A percentile compares a stretch with the other conserved stretches of the same genome.
Evolutionary conservation across 2,113 vertebrate species (phyloP).

Genomic region (Gallinago paraguaiae): DNA sequence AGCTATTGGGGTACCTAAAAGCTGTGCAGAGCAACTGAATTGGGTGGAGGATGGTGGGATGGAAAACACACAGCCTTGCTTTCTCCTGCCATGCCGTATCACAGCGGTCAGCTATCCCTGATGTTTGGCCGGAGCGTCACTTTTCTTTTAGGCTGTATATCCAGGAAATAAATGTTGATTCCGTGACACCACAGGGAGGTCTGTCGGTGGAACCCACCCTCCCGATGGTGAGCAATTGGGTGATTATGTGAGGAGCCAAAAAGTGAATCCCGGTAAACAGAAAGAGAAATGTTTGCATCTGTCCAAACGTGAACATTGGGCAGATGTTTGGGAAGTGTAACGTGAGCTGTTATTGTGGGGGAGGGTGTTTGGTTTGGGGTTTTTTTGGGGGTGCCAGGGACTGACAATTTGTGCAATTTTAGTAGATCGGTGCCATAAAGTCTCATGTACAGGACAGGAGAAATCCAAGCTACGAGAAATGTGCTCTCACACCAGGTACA

Average conservation of each 20-base stretch:
- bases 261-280: not conserved
- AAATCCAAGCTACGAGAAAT: not conserved
- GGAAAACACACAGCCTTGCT: not conserved
- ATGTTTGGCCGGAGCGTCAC: not conserved
- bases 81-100: not conserved
- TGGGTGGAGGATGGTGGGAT: not conserved
- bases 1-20: not conserved
- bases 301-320: not conserved
- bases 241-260: not conserved
- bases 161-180: not conserved
- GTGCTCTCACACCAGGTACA: not conserved
- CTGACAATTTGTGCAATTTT: not conserved
- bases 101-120: not conserved
- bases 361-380: not conserved
- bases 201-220: not conserved
- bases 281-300: not conserved
- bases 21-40: not conserved
- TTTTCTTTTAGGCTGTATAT: not conserved
- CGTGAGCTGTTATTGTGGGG: not conserved
- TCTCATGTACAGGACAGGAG: not conserved
- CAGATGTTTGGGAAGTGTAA: not conserved
- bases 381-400: fast-evolving
- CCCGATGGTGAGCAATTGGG: not conserved
- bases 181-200: not conserved
- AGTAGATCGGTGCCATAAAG: not conserved